These are phyloP conservation scores for Myotis pilosus DNA, from an alignment of 2,797 vertebrate species.

Conservation along the genomic window DNA sequence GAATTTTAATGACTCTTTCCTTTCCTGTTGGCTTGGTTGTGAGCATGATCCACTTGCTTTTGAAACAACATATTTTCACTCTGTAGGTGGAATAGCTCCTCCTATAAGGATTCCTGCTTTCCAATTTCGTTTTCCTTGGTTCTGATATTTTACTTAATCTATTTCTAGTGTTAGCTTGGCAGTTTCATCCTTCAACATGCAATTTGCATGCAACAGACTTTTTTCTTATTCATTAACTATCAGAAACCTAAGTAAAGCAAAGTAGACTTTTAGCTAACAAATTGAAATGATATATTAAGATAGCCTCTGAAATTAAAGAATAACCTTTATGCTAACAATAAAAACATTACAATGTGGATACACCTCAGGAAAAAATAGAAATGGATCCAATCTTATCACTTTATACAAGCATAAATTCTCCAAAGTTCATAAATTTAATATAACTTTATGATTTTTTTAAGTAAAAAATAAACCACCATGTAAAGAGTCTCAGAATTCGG, in stretches of 20 bases:
- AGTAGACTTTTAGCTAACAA: not conserved
- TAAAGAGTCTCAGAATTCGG: not conserved
- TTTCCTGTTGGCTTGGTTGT: slow-evolving; percentile 90
- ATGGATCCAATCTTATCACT: not conserved
- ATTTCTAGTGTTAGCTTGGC: slow-evolving; percentile 86
- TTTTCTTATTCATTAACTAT: slow-evolving; percentile 85
- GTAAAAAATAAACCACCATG: no score
- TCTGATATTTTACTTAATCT: slow-evolving; percentile 83
- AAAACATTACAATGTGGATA: not conserved
- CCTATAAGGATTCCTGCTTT: slow-evolving; percentile 91
- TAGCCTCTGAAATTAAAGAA: slow-evolving; percentile 42
- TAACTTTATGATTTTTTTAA: not conserved
- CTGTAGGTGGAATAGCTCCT: slow-evolving; percentile 84
- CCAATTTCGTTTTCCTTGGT: slow-evolving; percentile 87
- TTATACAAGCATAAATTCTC: not conserved
- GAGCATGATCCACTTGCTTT: slow-evolving; percentile 92
- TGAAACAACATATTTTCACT: slow-evolving; percentile 84
- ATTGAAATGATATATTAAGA: not conserved
- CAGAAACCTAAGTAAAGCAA: slow-evolving; percentile 87
- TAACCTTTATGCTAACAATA: not conserved
- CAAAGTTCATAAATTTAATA: slow-evolving; percentile 22
- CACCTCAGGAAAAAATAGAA: not conserved
- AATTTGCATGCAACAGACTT: slow-evolving; percentile 87
- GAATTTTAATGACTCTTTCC: slow-evolving; percentile 91
- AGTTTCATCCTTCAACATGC: slow-evolving; percentile 89